Evolutionary conservation across 2,113 vertebrate genomes (phyloP), one percentile per base, ranked within the genome.

Genomic region (Steatornis caripensis): DNA sequence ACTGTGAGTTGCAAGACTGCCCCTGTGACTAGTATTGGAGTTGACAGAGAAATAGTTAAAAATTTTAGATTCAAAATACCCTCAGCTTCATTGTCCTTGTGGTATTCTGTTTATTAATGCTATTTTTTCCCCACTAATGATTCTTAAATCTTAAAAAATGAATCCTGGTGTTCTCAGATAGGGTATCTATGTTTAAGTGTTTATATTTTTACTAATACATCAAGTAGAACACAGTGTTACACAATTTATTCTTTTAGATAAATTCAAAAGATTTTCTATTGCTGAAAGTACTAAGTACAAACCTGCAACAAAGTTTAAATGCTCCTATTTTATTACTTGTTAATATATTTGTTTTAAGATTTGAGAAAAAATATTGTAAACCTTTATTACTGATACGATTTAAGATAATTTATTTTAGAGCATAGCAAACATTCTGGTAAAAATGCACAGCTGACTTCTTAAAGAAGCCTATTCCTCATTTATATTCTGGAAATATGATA

Each of bases 381-480:
- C 29, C 7, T 84, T 51, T 72, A 15, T 69, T 81, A 77, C 37
- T 69, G 23, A 86, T 66, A 36, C 65, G 53, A 36, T 75, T 82
- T 37, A 68, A 19, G 23, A 81, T 27, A 74, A 76, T 72, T 85
- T 86, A 39, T 91, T 29, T 64, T 79, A 65, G 32, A 93, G 41
- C 61, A 94, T 90, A 89, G 82, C 90, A 87, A 93, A 95, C 29
- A 37, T 36, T 78, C 15, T 80, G 91, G 16, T 57, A 68, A 91
- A 96, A 96, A 89, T 90, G 75, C 78, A 90, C 61, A 95, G 29
- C 66, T 90, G 55, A 92, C 80, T 80, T 95, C 61, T 90, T 89
- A 39, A 83, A 74, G n/a, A 84, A 69, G 69, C 94, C 49, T 82
- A 58, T 84, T 96, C 81, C 82, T 96, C 65, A 78, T 97, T 95